Evolutionary conservation across 2,113 vertebrate genomes (phyloP).

Genomic region (Carettochelys insculpta): DNA sequence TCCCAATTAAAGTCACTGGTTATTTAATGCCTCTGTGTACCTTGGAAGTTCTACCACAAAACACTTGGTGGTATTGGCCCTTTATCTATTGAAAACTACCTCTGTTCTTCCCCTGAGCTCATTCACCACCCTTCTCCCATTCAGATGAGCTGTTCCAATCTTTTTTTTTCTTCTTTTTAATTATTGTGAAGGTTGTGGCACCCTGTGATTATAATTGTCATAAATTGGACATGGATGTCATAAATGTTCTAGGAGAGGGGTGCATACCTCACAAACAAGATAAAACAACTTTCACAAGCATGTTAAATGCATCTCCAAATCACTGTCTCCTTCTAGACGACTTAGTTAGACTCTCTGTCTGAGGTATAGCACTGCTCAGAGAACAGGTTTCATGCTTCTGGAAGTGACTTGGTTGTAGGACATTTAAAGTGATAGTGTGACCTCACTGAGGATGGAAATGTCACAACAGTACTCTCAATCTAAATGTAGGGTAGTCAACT

Average conservation of each 20-base stretch:
- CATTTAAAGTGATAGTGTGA: not conserved
- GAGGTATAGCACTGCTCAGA: not conserved
- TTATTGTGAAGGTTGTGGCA: conserved; percentile 45
- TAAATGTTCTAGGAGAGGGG: conserved; percentile 33
- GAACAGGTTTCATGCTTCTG: not conserved
- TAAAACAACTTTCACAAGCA: conserved; percentile 53
- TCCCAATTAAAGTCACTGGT: not conserved
- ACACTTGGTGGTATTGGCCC: not conserved
- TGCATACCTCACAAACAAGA: not conserved
- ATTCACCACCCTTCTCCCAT: not conserved
- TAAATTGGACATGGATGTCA: conserved; percentile 52
- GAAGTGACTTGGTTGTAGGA: not conserved
- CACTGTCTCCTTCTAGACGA: conserved; percentile 21
- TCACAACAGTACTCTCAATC: no score
- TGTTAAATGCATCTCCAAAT: conserved; percentile 43
- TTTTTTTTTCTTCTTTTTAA: conserved; percentile 35
- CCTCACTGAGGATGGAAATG: not conserved
- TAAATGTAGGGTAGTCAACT: no score
- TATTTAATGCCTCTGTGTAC: accelerated
- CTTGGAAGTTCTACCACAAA: not conserved
- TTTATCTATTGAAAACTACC: not conserved
- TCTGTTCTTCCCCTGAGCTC: not conserved
- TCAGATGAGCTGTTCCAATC: conserved; percentile 35
- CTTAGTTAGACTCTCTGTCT: conserved; percentile 3
- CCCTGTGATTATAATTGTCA: conserved; percentile 47